phyloP scores from a whole-genome alignment of 2,888 invertebrate genomes.

The Linyphia triangularis region DNA sequence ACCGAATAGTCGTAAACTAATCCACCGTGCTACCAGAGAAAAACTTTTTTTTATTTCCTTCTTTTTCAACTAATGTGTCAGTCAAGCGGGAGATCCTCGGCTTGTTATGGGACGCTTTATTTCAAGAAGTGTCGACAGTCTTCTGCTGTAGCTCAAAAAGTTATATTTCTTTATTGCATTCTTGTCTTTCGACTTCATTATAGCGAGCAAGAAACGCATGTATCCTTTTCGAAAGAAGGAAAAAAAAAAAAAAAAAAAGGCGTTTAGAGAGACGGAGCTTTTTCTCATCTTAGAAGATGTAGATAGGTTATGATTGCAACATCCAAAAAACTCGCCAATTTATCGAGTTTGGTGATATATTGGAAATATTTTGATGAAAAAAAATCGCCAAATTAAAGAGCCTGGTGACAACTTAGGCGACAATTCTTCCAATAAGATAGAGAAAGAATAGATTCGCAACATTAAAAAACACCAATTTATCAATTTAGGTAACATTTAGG shows the following conservation, averaged over 20 bases:
- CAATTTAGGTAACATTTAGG: no score
- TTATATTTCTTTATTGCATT: constrained; percentile 63
- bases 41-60: background rate
- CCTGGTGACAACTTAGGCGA: no score
- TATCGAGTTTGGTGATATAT: no score
- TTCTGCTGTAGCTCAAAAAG: constrained; percentile 48
- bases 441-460: no score
- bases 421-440: no score
- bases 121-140: constrained; percentile 61
- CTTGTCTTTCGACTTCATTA: constrained; percentile 47
- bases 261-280: constrained; percentile 7
- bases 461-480: no score
- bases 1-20: constrained; percentile 17
- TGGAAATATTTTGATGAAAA: no score
- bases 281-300: no score
- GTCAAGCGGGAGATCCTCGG: constrained; percentile 31
- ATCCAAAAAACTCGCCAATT: no score
- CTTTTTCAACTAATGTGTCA: constrained; percentile 38
- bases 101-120: constrained; percentile 59
- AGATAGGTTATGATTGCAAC: no score
- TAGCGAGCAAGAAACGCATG: no score
- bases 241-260: background rate
- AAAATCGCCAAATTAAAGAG: no score
- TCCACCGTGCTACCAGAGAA: constrained; percentile 19
- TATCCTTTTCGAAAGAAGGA: background rate